These are phyloP conservation scores for Drosophila arizonae DNA, from an alignment of 1,140 invertebrate species.

Conservation along the genomic window DNA sequence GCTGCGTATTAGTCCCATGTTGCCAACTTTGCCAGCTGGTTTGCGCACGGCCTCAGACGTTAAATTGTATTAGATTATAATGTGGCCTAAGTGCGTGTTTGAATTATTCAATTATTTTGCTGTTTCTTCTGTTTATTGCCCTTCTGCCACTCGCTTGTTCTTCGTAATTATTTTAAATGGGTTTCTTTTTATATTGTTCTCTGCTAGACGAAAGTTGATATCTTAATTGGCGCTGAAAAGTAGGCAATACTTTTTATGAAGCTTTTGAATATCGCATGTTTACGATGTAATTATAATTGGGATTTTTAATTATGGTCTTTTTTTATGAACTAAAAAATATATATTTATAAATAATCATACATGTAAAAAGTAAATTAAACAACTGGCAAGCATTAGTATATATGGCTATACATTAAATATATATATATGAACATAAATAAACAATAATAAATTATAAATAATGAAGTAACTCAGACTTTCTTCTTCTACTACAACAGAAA, in stretches of 20 bases:
- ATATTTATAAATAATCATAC: conserved; percentile 24
- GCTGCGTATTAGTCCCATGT: conserved; percentile 74
- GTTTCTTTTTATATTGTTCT: not conserved
- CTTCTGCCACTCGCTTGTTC: conserved; percentile 34
- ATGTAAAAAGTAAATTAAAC: conserved; percentile 61
- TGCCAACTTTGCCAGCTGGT: conserved; percentile 42
- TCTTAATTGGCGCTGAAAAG: conserved; percentile 39
- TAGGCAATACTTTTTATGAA: conserved; percentile 48
- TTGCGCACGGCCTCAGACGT: conserved; percentile 8
- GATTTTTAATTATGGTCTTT: too few species aligned
- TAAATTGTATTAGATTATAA: conserved; percentile 53
- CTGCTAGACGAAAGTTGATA: conserved; percentile 37
- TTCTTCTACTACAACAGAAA: not conserved
- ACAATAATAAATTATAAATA: conserved; percentile 66
- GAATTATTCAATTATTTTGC: conserved; percentile 74
- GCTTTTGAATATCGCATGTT: too few species aligned
- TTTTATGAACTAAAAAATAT: too few species aligned
- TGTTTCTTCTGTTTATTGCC: conserved; percentile 35
- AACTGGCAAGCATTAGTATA: conserved; percentile 42
- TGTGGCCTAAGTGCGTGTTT: conserved; percentile 60
- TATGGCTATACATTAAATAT: conserved; percentile 52
- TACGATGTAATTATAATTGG: too few species aligned
- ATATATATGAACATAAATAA: conserved; percentile 56
- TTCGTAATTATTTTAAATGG: conserved; percentile 70
- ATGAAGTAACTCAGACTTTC: not conserved